phyloP scores from a whole-genome alignment of 2,797 vertebrate species.

The Anguilla anguilla region DNA sequence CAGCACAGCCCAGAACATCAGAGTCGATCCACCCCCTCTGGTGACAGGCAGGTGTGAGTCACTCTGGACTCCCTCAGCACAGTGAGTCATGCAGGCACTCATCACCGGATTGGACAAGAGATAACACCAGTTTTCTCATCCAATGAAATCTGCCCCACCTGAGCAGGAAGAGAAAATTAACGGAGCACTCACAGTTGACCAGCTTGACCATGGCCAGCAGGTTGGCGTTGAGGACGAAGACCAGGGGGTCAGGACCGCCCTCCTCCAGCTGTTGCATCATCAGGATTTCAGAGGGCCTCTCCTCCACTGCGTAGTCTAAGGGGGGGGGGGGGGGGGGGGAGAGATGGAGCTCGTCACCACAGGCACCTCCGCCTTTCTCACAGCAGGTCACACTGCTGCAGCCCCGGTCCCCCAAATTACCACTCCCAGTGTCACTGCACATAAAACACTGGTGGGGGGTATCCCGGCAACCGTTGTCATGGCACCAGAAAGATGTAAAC shows the following conservation, averaged over 20 bases:
- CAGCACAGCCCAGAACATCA: constrained; percentile 38
- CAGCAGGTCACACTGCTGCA: background rate
- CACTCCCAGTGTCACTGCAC: background rate
- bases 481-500: background rate
- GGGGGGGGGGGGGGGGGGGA: background rate
- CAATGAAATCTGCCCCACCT: background rate
- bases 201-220: constrained; percentile 97
- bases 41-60: background rate
- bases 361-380: background rate
- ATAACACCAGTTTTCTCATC: background rate
- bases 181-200: constrained; percentile 91
- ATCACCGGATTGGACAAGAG: background rate
- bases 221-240: constrained; percentile 98
- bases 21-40: background rate
- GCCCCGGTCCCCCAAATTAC: background rate
- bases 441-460: background rate
- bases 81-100: background rate
- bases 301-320: constrained; percentile 95
- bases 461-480: background rate
- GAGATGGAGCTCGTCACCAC: constrained; percentile 7
- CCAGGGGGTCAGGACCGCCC: constrained; percentile 89
- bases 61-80: background rate
- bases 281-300: constrained; percentile 90
- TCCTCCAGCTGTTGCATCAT: constrained; percentile 97
- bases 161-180: background rate